These are phyloP conservation scores for Stegodyphus dumicola DNA, from an alignment of 1,140 invertebrate species.

Conservation along the genomic window DNA sequence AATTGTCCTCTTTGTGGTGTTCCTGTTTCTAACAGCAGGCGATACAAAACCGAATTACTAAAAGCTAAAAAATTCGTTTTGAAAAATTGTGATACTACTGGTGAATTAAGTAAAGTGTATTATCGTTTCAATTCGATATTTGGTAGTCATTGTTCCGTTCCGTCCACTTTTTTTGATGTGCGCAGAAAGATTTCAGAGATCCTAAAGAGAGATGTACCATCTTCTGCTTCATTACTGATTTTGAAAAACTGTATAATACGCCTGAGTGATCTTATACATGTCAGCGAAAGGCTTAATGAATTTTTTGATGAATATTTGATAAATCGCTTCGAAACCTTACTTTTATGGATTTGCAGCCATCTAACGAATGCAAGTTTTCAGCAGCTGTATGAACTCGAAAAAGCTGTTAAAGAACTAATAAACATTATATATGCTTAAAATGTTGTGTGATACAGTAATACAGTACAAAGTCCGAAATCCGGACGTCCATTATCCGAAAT, in stretches of 20 bases:
- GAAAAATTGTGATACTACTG: neutral
- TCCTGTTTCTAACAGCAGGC: neutral
- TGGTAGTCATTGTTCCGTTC: neutral
- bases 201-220: neutral
- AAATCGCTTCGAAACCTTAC: slow-evolving; percentile 26
- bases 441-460: too few relatives aligned
- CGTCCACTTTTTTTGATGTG: slow-evolving; percentile 13
- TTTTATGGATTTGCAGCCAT: slow-evolving; percentile 34
- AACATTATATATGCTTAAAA: neutral
- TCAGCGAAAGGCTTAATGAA: neutral
- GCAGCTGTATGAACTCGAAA: slow-evolving; percentile 24
- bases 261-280: neutral
- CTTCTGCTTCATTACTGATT: neutral
- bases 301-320: neutral
- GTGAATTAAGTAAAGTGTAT: neutral
- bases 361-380: slow-evolving; percentile 41
- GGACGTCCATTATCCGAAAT: too few relatives aligned
- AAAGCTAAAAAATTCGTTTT: slow-evolving; percentile 5
- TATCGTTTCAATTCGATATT: slow-evolving; percentile 12
- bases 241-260: slow-evolving; percentile 9
- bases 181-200: slow-evolving; percentile 16
- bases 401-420: neutral
- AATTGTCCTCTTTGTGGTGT: slow-evolving; percentile 18
- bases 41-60: slow-evolving; percentile 25
- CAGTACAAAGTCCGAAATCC: too few relatives aligned